These are phyloP conservation scores for Haliclystus octoradiatus DNA, from an alignment of 30 jellyfish, hydroid and myxozoan species.

Conservation along the genomic window DNA sequence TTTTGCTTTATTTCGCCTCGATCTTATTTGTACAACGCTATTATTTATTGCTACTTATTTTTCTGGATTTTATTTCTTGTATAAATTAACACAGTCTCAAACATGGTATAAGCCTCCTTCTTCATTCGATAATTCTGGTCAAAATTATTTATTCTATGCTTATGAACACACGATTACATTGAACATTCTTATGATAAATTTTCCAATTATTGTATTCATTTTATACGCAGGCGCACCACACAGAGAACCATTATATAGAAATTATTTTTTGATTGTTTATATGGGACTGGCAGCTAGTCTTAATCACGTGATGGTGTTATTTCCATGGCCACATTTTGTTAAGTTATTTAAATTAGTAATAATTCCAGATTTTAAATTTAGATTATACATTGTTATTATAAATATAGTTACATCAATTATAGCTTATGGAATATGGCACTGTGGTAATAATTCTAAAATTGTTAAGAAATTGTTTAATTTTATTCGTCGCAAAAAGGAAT, in stretches of 20 bases:
- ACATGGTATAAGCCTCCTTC: slow-evolving; percentile 34
- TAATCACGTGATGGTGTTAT: background rate
- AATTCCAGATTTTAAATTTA: background rate
- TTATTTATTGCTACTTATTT: background rate
- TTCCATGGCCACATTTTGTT: background rate
- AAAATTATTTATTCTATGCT: background rate
- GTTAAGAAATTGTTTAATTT: background rate
- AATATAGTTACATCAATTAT: background rate
- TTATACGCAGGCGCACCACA: slow-evolving; percentile 25
- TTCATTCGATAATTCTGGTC: background rate
- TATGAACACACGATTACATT: slow-evolving; percentile 14
- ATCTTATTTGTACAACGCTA: background rate
- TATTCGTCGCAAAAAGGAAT: background rate
- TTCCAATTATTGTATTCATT: slow-evolving; percentile 1
- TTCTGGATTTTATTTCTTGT: background rate
- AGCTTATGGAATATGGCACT: background rate
- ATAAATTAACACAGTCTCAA: background rate
- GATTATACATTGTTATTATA: background rate
- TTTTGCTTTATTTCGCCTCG: background rate
- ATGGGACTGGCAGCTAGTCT: background rate
- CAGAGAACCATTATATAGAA: slow-evolving; percentile 15
- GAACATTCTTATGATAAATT: slow-evolving; percentile 6
- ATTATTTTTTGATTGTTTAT: background rate
- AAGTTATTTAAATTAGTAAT: background rate
- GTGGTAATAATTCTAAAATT: background rate